Base-by-base conservation (phyloP, 2,888 invertebrate genomes). In the Sinopyrophorus schimmeli region DNA sequence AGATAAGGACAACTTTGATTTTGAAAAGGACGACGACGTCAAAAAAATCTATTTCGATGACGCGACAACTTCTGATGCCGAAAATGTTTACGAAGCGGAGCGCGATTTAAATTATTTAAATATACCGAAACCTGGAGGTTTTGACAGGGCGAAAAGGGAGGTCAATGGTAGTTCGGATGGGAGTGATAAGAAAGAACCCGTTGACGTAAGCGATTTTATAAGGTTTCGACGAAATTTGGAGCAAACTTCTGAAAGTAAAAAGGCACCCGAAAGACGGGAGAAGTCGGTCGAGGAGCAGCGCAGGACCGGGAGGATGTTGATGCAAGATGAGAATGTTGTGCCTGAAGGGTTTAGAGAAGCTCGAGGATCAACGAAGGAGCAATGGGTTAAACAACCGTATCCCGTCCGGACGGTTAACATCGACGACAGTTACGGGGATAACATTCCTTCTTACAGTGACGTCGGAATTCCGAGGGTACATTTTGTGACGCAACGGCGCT, bases 391-490 rank as follows among this genome's bases (percentile, higher is more conserved):
- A 61, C 74, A 81, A 1, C 78, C 81, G 2, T 79, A 76, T 61
- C 78, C 79, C 1, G 72, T 72, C 7, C 66, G 63, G 28, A 64
- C 60, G 10, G 50, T 50, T 26, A 69, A 69, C 11, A 55, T 58
- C 12, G 67, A 42, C 18, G 74, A 76, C 38, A 67, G 67, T 42
- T 71, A 70, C 14, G 72, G 74, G 27, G 73, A 75, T 7, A 69
- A 80, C 2, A 74, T 78, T 17, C 76, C 80, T 0, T 77, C 77
- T 2, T 78, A 78, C 46, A 81, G 81, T 11, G 78, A 77, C 61
- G 76, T 80, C 2, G 71, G 83, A 58, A 82, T 82, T 70, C 83
- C 84, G 1, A 70, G 82, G 59, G 82, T 84, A 1, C 82, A 84
- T 67, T 84, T 84, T 59, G 80, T 84, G 7, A 84, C 84, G 0